phyloP scores from a whole-genome alignment of 2,113 vertebrate genomes.

The Laticauda laticaudata region DNA sequence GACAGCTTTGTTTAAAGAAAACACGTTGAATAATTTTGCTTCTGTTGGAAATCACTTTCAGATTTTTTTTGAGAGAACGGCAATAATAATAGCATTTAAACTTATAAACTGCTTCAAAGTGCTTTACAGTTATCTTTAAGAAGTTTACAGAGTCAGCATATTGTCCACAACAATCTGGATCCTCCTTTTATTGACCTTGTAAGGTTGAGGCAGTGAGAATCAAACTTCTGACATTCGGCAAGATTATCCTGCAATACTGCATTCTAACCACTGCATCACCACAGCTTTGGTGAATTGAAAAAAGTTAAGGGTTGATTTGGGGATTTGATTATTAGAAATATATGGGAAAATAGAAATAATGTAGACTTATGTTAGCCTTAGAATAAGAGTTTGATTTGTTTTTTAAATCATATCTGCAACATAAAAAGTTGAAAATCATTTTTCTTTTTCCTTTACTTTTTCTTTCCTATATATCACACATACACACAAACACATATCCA shows the following conservation, averaged over 20 bases:
- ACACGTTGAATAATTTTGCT: neutral
- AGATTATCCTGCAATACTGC: neutral
- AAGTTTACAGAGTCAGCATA: neutral
- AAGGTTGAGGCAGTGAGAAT: neutral
- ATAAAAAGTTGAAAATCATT: neutral
- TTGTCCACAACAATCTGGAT: neutral
- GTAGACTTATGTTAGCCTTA: neutral
- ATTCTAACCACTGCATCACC: neutral
- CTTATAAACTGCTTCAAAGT: neutral
- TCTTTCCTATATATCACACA: neutral
- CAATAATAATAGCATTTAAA: neutral
- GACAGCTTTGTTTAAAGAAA: neutral
- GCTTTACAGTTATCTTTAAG: neutral
- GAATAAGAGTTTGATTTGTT: neutral
- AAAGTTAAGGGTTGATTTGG: neutral
- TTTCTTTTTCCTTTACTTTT: neutral
- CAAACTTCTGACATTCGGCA: neutral
- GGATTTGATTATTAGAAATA: neutral
- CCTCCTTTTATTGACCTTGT: neutral
- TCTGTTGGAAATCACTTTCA: neutral
- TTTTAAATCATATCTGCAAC: neutral
- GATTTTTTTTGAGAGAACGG: neutral
- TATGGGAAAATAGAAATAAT: neutral
- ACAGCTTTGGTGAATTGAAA: neutral
- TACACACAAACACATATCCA: neutral